A percentile compares a stretch with the other conserved stretches of the same genome.
Evolutionary conservation across 30 jellyfish, hydroid and myxozoan genomes (phyloP).

Genomic region (Mastigias papua): DNA sequence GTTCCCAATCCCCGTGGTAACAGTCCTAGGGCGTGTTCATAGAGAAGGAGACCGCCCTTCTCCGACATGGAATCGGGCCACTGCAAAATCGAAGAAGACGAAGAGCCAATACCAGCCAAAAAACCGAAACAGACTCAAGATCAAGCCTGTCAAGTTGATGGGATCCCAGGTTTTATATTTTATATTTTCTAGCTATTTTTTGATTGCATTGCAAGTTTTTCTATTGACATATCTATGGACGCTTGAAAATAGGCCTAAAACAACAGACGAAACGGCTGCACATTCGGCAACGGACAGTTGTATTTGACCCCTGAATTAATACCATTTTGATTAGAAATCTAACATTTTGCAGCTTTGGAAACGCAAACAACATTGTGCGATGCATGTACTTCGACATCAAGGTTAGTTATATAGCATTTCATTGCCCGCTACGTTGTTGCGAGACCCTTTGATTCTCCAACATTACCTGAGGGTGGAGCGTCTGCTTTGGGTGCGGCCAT

Average conservation of each 20-base stretch:
- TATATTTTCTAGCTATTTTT: neutral
- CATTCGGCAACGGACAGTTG: neutral
- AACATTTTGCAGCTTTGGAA: conserved; percentile 34
- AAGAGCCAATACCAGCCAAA: conserved; percentile 53
- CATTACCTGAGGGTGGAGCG: conserved; percentile 66
- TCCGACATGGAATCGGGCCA: conserved; percentile 44
- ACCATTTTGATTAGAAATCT: neutral
- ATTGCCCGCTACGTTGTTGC: neutral
- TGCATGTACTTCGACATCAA: conserved; percentile 90
- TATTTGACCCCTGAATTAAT: neutral
- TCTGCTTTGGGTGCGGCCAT: conserved; percentile 81
- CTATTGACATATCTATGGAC: conserved; percentile 11
- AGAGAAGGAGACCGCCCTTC: conserved; percentile 73
- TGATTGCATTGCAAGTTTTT: neutral
- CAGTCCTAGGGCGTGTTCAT: conserved; percentile 65
- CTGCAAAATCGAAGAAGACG: conserved; percentile 23
- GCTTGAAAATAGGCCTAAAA: neutral
- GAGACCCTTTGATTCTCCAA: conserved; percentile 1
- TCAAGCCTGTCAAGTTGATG: conserved; percentile 89
- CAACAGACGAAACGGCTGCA: neutral
- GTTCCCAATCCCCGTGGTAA: conserved; percentile 72
- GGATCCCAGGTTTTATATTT: conserved; percentile 61
- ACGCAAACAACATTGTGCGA: conserved; percentile 77
- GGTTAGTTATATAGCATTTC: conserved; percentile 30
- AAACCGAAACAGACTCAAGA: conserved; percentile 73